Evolutionary conservation across 2,113 vertebrate species (phyloP).

Genomic region (Aythya baeri): DNA sequence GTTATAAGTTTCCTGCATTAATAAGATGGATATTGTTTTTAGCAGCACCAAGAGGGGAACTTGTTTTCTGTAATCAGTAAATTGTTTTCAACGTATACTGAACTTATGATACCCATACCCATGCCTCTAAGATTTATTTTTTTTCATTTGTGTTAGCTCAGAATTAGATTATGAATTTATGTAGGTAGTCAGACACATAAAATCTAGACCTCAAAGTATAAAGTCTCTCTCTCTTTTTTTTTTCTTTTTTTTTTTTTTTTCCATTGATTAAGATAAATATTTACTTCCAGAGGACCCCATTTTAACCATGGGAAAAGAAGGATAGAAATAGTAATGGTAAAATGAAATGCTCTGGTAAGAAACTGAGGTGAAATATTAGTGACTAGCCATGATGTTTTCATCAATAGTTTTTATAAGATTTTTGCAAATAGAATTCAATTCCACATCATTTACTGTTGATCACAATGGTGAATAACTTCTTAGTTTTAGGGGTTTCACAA

Average conservation of each 20-base stretch:
- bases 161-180: not conserved
- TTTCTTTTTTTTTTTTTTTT: not conserved
- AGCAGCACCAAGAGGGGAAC: not conserved
- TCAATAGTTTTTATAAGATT: conserved; percentile 2
- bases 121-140: not conserved
- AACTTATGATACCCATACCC: not conserved
- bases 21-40: not conserved
- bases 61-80: not conserved
- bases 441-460: not conserved
- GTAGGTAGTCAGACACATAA: not conserved
- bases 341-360: not conserved
- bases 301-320: not conserved
- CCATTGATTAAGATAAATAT: not conserved
- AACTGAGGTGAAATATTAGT: not conserved
- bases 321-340: not conserved
- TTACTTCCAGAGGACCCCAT: not conserved
- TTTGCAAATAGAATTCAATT: not conserved
- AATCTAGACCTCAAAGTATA: not conserved
- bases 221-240: no score
- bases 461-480: not conserved
- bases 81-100: not conserved
- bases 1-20: not conserved
- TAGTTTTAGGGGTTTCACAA: not conserved
- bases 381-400: not conserved
- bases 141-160: not conserved